A percentile compares a stretch with the other conserved stretches of the same genome.
phyloP scores from a whole-genome alignment of 2,888 invertebrate genomes.

The Nomada hirtipes region DNA sequence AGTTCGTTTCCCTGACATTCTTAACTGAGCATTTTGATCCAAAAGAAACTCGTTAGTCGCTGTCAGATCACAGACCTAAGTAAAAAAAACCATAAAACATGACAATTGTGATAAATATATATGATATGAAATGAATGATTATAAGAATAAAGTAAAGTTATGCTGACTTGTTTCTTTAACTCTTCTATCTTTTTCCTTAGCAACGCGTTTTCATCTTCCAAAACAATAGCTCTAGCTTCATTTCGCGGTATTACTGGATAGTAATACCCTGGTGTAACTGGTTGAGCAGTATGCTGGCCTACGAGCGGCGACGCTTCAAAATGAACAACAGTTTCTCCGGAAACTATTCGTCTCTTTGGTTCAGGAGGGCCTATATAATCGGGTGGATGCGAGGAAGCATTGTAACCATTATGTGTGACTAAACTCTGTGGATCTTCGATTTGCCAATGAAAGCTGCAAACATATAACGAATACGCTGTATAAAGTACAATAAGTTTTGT shows the following conservation, averaged over 20 bases:
- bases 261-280: constrained; percentile 80
- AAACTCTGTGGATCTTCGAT: constrained; percentile 80
- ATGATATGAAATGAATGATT: background rate
- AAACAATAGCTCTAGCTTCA: constrained; percentile 84
- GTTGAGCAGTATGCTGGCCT: constrained; percentile 80
- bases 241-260: constrained; percentile 82
- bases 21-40: constrained; percentile 90
- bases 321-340: constrained; percentile 80
- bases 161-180: constrained; percentile 88
- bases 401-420: constrained; percentile 77
- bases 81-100: background rate
- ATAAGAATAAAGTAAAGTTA: background rate
- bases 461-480: constrained; percentile 4
- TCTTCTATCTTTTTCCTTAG: constrained; percentile 89
- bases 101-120: background rate
- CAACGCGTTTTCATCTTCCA: constrained; percentile 89
- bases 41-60: constrained; percentile 92
- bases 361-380: constrained; percentile 82
- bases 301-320: constrained; percentile 80
- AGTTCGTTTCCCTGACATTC: constrained; percentile 87
- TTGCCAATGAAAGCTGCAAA: constrained; percentile 79
- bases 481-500: constrained; percentile 3
- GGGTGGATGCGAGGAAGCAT: constrained; percentile 76
- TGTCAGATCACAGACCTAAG: constrained; percentile 88
- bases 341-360: constrained; percentile 80